These are phyloP conservation scores for Eilema sororculum DNA, from an alignment of 2,888 invertebrate species.

Conservation along the genomic window DNA sequence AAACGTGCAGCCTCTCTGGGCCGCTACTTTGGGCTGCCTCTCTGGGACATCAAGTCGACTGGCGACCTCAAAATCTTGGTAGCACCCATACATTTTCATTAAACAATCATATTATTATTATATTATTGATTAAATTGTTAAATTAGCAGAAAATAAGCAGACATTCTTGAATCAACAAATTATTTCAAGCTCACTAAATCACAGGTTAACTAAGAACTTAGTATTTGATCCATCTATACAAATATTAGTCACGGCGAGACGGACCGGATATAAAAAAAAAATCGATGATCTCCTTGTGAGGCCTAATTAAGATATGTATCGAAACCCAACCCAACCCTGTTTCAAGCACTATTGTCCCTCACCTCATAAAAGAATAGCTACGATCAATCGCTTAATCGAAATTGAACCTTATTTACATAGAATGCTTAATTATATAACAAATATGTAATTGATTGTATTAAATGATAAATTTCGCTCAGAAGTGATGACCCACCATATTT, in stretches of 20 bases:
- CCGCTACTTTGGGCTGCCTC: no score
- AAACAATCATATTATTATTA: no score
- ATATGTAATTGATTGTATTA: constrained; percentile 48
- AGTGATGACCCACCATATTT: constrained; percentile 40
- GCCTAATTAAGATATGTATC: constrained; percentile 87
- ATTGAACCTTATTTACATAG: constrained; percentile 51
- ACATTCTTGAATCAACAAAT: neutral
- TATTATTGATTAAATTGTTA: no score
- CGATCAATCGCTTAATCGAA: constrained; percentile 36
- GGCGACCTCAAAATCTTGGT: no score
- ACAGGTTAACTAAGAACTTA: constrained; percentile 32
- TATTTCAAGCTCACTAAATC: neutral
- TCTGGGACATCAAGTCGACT: no score
- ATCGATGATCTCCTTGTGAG: constrained; percentile 80
- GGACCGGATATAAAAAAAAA: constrained; percentile 73
- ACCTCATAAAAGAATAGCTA: constrained; percentile 44
- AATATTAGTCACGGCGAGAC: constrained; percentile 76
- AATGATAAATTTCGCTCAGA: constrained; percentile 47
- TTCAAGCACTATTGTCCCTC: constrained; percentile 76
- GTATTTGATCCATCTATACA: constrained; percentile 55
- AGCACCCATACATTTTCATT: no score
- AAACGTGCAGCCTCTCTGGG: no score
- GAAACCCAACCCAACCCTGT: constrained; percentile 78
- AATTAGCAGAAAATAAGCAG: neutral
- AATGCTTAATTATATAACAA: constrained; percentile 51